phyloP scores from a whole-genome alignment of 1,140 invertebrate species.

The Diploscapter pachys region DNA sequence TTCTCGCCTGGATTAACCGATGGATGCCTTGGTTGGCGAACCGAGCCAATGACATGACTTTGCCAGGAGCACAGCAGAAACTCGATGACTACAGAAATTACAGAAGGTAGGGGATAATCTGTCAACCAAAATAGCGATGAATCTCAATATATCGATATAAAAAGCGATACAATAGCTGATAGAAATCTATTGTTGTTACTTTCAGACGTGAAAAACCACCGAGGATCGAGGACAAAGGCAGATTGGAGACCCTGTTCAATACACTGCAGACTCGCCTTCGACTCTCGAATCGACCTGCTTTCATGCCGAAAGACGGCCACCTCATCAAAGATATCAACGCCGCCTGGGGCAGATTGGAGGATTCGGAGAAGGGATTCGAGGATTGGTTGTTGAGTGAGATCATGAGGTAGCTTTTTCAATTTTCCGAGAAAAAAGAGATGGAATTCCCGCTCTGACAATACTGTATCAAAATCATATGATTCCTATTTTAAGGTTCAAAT shows the following conservation, averaged over 20 bases:
- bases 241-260: constrained; percentile 97
- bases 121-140: too few relatives aligned
- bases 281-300: constrained; percentile 92
- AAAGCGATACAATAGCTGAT: too few relatives aligned
- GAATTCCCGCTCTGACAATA: too few relatives aligned
- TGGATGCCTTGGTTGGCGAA: constrained; percentile 97
- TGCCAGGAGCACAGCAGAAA: constrained; percentile 93
- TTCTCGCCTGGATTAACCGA: constrained; percentile 93
- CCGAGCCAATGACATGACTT: constrained; percentile 92
- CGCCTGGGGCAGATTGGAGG: constrained; percentile 96
- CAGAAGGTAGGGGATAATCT: constrained; percentile 32
- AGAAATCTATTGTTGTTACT: too few relatives aligned
- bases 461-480: too few relatives aligned
- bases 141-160: too few relatives aligned
- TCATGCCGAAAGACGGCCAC: constrained; percentile 97
- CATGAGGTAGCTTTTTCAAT: constrained; percentile 69
- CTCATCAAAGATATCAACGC: constrained; percentile 96
- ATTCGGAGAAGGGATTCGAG: constrained; percentile 94
- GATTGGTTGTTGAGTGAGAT: constrained; percentile 98
- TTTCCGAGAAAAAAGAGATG: too few relatives aligned
- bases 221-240: constrained; percentile 95
- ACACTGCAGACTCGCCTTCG: constrained; percentile 93
- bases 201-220: constrained; percentile 89
- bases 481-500: too few relatives aligned
- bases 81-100: constrained; percentile 97